A percentile compares a stretch with the other conserved stretches of the same genome.
Evolutionary conservation across 2,113 vertebrate genomes (phyloP).

Genomic region (Tamias sibiricus): DNA sequence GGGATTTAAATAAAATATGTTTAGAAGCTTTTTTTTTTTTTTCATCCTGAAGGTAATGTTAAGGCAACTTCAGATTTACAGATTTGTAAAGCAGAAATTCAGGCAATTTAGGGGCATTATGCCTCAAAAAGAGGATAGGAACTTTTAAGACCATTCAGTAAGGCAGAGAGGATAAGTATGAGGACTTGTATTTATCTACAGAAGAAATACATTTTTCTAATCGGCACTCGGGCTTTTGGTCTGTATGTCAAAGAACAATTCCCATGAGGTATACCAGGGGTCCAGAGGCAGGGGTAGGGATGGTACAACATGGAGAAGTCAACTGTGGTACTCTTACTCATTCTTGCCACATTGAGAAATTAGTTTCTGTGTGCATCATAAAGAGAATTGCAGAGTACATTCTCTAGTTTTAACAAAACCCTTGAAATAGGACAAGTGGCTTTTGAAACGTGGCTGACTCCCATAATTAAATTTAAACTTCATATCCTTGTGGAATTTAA

Average conservation of each 20-base stretch:
- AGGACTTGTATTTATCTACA: not conserved
- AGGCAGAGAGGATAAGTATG: not conserved
- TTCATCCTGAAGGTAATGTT: conserved; percentile 34
- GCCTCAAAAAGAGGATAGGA: not conserved
- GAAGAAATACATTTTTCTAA: conserved; percentile 7
- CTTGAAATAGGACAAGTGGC: not conserved
- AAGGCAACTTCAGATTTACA: conserved; percentile 59
- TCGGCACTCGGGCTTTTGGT: not conserved
- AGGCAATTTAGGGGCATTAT: not conserved
- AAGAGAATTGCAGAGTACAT: not conserved
- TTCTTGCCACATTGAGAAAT: not conserved
- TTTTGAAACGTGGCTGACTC: conserved; percentile 43
- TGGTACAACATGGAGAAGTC: not conserved
- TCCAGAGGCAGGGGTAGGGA: not conserved
- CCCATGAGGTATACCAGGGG: not conserved
- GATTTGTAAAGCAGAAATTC: not conserved
- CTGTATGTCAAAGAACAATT: not conserved
- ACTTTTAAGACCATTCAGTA: not conserved
- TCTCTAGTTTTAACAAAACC: conserved; percentile 16
- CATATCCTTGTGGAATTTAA: not conserved
- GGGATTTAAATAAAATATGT: conserved; percentile 52
- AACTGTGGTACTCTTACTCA: not conserved
- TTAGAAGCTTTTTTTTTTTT: conserved; percentile 64
- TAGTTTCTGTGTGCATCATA: not conserved
- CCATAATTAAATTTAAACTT: not conserved